These are phyloP conservation scores for Thymelicus sylvestris DNA, from an alignment of 2,888 invertebrate genomes.

Conservation along the genomic window DNA sequence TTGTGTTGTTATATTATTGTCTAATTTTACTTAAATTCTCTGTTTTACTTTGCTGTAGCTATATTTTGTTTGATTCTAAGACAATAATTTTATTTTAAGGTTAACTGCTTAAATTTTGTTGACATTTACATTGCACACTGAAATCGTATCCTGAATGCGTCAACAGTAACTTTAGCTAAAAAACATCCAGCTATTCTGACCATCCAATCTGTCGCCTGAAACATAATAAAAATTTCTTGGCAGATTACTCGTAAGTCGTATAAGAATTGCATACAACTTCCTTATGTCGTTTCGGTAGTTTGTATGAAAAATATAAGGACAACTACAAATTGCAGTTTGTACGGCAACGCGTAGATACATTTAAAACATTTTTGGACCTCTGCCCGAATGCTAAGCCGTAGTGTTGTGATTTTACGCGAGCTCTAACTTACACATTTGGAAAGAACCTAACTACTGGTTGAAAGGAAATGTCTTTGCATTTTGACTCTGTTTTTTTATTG, in stretches of 20 bases:
- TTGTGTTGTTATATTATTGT: too few species aligned
- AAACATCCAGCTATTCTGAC: background rate
- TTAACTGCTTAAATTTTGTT: too few species aligned
- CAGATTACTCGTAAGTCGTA: background rate
- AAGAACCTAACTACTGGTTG: background rate
- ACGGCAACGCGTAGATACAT: conserved; percentile 14
- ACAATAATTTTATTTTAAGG: too few species aligned
- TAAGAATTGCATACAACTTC: conserved; percentile 1
- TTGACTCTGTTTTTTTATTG: background rate
- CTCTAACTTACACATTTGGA: conserved; percentile 15
- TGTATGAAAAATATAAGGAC: conserved; percentile 29
- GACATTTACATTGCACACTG: too few species aligned
- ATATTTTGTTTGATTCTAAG: too few species aligned
- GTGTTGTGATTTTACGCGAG: conserved; percentile 13
- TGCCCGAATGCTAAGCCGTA: conserved; percentile 20
- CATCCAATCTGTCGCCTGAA: background rate
- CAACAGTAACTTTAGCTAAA: too few species aligned
- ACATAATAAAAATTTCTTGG: conserved; percentile 10
- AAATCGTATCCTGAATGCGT: too few species aligned
- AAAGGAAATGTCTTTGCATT: conserved; percentile 7
- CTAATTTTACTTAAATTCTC: too few species aligned
- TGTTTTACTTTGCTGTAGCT: too few species aligned
- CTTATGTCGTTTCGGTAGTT: conserved; percentile 9
- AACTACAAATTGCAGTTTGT: conserved; percentile 17
- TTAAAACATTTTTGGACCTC: conserved; percentile 23